A percentile compares a stretch with the other conserved stretches of the same genome.
phyloP scores from a whole-genome alignment of 1,140 invertebrate genomes.

The Drosophila ficusphila region DNA sequence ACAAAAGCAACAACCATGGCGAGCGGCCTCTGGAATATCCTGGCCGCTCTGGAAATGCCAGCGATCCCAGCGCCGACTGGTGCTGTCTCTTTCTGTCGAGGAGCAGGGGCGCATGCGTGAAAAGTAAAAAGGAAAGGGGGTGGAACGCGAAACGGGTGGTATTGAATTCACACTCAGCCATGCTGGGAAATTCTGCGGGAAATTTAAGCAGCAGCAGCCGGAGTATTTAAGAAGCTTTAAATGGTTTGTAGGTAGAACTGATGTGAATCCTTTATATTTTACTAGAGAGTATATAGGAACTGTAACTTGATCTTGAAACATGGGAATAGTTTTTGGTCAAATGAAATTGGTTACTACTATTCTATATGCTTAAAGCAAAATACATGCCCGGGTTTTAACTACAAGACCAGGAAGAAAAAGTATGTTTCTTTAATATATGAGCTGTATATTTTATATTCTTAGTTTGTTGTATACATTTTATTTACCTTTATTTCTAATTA shows the following conservation, averaged over 20 bases:
- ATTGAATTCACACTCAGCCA: slow-evolving; percentile 25
- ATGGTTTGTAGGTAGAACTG: not conserved
- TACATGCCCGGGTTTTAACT: too few species aligned
- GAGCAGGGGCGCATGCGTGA: slow-evolving; percentile 64
- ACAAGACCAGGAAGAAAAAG: too few species aligned
- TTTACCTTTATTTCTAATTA: too few species aligned
- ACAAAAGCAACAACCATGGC: slow-evolving; percentile 31
- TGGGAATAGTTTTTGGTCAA: too few species aligned
- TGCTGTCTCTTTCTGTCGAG: slow-evolving; percentile 34
- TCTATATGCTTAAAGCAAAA: too few species aligned
- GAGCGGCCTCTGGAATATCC: slow-evolving; percentile 58
- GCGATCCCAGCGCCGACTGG: slow-evolving; percentile 52
- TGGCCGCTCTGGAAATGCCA: slow-evolving; percentile 56
- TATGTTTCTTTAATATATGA: too few species aligned
- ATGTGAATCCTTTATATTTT: not conserved
- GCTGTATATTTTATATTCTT: too few species aligned
- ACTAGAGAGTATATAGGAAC: not conserved
- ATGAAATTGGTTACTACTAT: too few species aligned
- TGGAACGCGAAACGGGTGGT: slow-evolving; percentile 2
- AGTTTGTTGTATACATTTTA: too few species aligned
- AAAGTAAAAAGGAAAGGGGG: slow-evolving; percentile 48
- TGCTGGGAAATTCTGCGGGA: slow-evolving; percentile 22
- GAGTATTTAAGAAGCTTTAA: slow-evolving; percentile 1
- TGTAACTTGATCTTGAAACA: too few species aligned
- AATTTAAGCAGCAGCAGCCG: slow-evolving; percentile 23